A percentile compares a stretch with the other conserved stretches of the same genome.
These are phyloP conservation scores for Aurelia sp. DNA, from an alignment of 30 jellyfish, hydroid and myxozoan genomes.

Conservation along the genomic window DNA sequence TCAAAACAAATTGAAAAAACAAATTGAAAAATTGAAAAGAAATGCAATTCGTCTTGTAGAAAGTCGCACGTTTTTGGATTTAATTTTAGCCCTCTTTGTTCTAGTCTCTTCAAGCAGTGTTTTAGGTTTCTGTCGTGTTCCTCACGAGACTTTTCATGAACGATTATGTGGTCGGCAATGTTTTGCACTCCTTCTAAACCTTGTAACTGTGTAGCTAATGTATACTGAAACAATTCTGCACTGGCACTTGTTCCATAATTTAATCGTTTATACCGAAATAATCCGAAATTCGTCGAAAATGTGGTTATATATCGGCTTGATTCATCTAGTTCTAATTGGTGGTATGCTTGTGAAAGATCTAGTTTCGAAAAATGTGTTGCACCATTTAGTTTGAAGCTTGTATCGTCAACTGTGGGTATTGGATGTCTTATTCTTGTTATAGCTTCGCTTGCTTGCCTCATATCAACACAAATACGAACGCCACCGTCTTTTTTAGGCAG, in stretches of 20 bases:
- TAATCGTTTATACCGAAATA: neutral
- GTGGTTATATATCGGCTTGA: neutral
- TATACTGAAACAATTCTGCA: conserved; percentile 21
- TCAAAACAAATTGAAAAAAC: too few relatives aligned
- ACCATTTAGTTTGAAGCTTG: neutral
- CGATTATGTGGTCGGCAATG: conserved; percentile 19
- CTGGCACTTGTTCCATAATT: conserved; percentile 26
- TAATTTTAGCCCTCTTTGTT: too few relatives aligned
- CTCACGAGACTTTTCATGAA: neutral
- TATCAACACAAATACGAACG: conserved; percentile 33
- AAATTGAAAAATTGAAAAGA: too few relatives aligned
- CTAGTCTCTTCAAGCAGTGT: too few relatives aligned
- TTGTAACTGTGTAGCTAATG: neutral
- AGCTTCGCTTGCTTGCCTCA: neutral
- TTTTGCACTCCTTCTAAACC: conserved; percentile 9
- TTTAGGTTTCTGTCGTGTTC: too few relatives aligned
- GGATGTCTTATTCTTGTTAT: neutral
- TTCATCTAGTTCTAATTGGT: conserved; percentile 33
- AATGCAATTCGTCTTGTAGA: too few relatives aligned
- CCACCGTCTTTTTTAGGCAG: conserved; percentile 25
- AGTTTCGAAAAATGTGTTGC: conserved; percentile 15
- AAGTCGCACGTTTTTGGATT: too few relatives aligned
- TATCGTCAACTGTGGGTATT: too few relatives aligned
- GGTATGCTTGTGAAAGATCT: conserved; percentile 29
- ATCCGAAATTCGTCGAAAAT: neutral